Percentiles rank a stretch among this genome's conserved stretches.
Evolutionary conservation across 2,113 vertebrate species (phyloP).

Genomic region (Solea senegalensis): DNA sequence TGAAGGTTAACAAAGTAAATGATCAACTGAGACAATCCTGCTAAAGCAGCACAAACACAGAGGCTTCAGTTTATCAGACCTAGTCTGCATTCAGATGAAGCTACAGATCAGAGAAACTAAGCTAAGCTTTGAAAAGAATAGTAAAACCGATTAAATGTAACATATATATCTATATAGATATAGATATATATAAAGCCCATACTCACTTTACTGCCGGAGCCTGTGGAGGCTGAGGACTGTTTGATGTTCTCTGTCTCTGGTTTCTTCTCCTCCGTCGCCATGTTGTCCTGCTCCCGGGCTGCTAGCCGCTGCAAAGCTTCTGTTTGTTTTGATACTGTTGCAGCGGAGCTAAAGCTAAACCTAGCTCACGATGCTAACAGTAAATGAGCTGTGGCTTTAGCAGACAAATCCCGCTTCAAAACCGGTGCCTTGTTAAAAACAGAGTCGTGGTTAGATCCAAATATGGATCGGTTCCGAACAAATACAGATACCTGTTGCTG

Average conservation of each 20-base stretch:
- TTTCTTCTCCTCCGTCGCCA: slow-evolving; percentile 97
- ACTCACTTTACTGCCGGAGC: slow-evolving; percentile 88
- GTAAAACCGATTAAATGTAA: too few relatives aligned
- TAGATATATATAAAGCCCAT: too few relatives aligned
- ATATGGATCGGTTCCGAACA: neutral
- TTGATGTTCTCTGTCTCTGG: slow-evolving; percentile 88
- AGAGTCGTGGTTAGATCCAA: neutral
- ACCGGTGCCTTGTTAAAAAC: neutral
- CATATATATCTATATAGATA: too few relatives aligned
- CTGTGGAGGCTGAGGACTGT: slow-evolving; percentile 86
- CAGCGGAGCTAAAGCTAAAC: neutral
- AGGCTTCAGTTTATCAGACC: too few relatives aligned
- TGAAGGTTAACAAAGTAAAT: too few relatives aligned
- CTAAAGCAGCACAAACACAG: too few relatives aligned
- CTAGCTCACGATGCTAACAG: slow-evolving; percentile 15
- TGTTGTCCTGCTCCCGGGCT: slow-evolving; percentile 51
- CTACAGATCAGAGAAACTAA: too few relatives aligned
- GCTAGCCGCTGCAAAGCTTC: slow-evolving; percentile 4
- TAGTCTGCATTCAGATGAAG: too few relatives aligned
- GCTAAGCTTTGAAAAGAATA: too few relatives aligned
- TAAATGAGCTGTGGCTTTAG: too few relatives aligned
- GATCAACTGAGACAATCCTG: too few relatives aligned
- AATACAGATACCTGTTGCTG: neutral
- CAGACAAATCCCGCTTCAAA: neutral
- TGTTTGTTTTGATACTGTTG: slow-evolving; percentile 22